Conservation (phyloP, 2,888 invertebrate species). For the Rhabditoides inermis region DNA sequence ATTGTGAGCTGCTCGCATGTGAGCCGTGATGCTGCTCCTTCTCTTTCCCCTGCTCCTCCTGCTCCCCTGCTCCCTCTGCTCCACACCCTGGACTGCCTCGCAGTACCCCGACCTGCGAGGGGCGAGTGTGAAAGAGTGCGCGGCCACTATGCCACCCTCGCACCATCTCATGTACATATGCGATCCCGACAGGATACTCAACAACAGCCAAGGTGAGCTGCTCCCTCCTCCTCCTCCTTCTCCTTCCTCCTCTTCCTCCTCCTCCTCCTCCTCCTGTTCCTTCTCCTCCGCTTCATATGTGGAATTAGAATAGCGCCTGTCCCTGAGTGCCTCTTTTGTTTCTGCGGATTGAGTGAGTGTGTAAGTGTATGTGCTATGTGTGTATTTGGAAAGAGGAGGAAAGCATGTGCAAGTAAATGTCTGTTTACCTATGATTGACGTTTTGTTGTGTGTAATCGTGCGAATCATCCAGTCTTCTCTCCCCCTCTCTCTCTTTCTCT, state of each 20-base stretch:
- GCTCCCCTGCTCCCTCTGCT: neutral
- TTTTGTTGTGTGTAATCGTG: no score
- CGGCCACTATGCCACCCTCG: conserved; percentile 17
- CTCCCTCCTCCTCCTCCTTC: neutral
- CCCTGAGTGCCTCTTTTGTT: no score
- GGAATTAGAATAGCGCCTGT: no score
- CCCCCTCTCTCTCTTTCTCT: no score
- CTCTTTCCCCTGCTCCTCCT: neutral
- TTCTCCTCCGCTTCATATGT: no score
- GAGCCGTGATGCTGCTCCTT: neutral
- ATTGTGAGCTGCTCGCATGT: neutral
- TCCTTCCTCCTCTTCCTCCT: neutral
- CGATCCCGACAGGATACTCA: conserved; percentile 49
- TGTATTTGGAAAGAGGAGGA: no score
- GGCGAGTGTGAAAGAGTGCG: conserved; percentile 36
- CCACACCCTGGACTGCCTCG: conserved; percentile 17
- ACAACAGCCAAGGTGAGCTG: conserved; percentile 43
- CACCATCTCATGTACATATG: conserved; percentile 46
- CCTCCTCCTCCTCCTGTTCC: no score
- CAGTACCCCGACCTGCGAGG: conserved; percentile 42
- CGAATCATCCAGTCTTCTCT: no score
- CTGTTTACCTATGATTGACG: no score
- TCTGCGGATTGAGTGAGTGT: no score
- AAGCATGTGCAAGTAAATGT: no score
- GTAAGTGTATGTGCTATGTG: no score